Conservation (phyloP, 1,140 invertebrate genomes). For the Heliothis subflexa region DNA sequence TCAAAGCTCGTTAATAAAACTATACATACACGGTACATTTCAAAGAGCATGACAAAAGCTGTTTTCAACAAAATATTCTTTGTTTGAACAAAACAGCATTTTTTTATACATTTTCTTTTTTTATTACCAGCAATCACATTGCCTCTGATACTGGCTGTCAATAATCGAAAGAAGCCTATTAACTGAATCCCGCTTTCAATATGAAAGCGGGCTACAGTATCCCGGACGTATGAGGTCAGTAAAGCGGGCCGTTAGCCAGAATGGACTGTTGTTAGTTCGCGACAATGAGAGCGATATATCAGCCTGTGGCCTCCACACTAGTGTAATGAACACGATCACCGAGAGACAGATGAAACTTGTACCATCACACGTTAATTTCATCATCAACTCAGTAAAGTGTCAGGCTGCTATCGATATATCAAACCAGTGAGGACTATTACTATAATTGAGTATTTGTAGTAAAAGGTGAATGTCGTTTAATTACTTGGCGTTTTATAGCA, state of each 20-base stretch:
- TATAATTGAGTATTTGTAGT: no score
- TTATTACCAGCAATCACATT: conserved; percentile 17
- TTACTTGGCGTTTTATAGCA: no score
- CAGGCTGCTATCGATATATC: no score
- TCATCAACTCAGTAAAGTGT: conserved; percentile 38
- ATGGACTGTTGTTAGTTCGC: conserved; percentile 72
- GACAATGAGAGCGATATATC: conserved; percentile 76
- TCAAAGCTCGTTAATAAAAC: no score
- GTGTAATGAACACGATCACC: conserved; percentile 58
- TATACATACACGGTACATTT: no score
- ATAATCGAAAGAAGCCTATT: conserved; percentile 27
- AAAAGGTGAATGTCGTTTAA: neutral
- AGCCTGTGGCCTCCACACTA: conserved; percentile 54
- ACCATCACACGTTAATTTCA: conserved; percentile 48
- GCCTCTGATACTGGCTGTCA: conserved; percentile 7
- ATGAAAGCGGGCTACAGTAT: conserved; percentile 51
- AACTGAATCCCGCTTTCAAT: conserved; percentile 33
- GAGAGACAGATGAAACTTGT: conserved; percentile 49
- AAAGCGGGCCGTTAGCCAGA: conserved; percentile 69
- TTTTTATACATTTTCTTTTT: neutral
- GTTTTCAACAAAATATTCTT: no score
- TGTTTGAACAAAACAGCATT: neutral
- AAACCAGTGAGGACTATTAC: no score
- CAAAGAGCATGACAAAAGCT: no score
- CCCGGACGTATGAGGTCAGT: conserved; percentile 67